These are phyloP conservation scores for Probaryconus sp. DNA, from an alignment of 1,140 invertebrate species.

Conservation along the genomic window DNA sequence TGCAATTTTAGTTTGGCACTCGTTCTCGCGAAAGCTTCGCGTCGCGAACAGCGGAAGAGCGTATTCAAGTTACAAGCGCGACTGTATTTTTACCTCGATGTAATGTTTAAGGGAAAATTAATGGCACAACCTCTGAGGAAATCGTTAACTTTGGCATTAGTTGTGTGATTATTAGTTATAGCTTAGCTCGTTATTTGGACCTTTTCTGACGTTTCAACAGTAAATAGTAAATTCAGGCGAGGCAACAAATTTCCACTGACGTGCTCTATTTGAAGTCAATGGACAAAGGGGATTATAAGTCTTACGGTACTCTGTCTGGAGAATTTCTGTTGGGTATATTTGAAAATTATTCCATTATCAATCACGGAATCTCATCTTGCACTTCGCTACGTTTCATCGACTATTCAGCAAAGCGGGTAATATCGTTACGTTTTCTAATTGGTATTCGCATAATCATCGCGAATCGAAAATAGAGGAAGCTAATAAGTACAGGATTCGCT, in stretches of 20 bases:
- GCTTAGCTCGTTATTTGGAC: no score
- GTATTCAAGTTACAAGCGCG: slow-evolving; percentile 26
- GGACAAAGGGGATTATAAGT: no score
- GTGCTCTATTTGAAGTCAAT: no score
- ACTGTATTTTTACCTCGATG: slow-evolving; percentile 1
- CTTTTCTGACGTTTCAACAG: no score
- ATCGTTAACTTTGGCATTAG: no score
- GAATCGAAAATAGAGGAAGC: slow-evolving; percentile 51
- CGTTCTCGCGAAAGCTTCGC: no score
- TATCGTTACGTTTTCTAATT: slow-evolving; percentile 40
- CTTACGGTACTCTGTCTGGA: no score
- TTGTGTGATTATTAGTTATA: no score
- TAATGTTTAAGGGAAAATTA: slow-evolving; percentile 14
- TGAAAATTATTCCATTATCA: slow-evolving; percentile 10
- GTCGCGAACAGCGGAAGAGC: neutral
- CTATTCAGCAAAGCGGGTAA: slow-evolving; percentile 13
- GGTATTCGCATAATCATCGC: slow-evolving; percentile 40
- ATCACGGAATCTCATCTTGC: slow-evolving; percentile 6
- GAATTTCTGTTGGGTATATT: no score
- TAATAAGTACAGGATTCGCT: slow-evolving; percentile 46
- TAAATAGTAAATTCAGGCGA: no score
- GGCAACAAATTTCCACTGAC: no score
- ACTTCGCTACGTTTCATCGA: slow-evolving; percentile 15
- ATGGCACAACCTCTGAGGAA: no score
- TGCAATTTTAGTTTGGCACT: slow-evolving; percentile 32